Conservation (phyloP, 2,888 invertebrate genomes). For the Eilema depressum region DNA sequence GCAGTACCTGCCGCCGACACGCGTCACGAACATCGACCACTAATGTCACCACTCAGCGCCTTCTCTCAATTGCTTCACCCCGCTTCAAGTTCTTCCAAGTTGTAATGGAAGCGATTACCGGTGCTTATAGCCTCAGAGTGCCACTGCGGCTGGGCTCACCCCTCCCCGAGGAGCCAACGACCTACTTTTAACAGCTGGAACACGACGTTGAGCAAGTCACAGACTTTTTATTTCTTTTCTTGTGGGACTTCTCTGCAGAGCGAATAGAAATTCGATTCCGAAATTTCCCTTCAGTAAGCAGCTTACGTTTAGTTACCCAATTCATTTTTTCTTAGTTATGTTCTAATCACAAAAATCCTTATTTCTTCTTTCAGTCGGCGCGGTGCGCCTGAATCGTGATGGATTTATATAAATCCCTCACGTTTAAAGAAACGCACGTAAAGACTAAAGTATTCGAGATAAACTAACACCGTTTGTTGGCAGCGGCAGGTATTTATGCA, state of each 20-base stretch:
- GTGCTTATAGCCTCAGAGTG: not conserved
- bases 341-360: too few relatives aligned
- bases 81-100: not conserved
- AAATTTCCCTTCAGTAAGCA: too few relatives aligned
- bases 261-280: too few relatives aligned
- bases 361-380: not conserved
- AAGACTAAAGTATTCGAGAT: not conserved
- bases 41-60: not conserved
- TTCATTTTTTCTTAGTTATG: too few relatives aligned
- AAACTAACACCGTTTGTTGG: not conserved
- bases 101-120: not conserved
- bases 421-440: not conserved
- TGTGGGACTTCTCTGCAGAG: too few relatives aligned
- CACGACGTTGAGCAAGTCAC: too few relatives aligned
- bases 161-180: too few relatives aligned
- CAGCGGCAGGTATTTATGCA: not conserved
- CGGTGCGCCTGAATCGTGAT: not conserved
- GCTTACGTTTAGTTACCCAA: too few relatives aligned
- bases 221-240: too few relatives aligned
- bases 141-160: too few relatives aligned
- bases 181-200: too few relatives aligned
- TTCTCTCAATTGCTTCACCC: not conserved
- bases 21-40: not conserved
- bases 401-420: too few relatives aligned
- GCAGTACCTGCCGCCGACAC: not conserved